Percentiles rank a stretch among this genome's conserved stretches.
These are phyloP conservation scores for Eupithecia dodoneata DNA, from an alignment of 2,888 invertebrate genomes.

Conservation along the genomic window DNA sequence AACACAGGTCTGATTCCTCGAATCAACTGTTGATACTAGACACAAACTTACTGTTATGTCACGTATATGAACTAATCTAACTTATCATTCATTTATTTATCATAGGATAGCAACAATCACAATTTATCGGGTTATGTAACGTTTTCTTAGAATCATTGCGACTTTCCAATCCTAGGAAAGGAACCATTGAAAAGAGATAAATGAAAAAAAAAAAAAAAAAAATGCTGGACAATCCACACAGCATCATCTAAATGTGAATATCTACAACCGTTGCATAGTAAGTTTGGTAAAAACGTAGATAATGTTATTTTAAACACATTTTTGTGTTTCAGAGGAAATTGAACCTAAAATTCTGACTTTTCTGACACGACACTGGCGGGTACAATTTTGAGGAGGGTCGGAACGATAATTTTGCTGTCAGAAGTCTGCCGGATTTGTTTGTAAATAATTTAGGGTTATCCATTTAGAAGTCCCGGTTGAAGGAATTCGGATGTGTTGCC, in stretches of 20 bases:
- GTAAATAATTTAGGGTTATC: constrained; percentile 1
- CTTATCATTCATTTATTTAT: neutral
- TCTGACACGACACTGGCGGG: neutral
- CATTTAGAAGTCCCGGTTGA: neutral
- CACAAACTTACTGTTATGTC: neutral
- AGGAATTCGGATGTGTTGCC: neutral
- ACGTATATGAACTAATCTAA: neutral
- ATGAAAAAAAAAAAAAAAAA: too few relatives aligned
- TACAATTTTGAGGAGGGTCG: constrained; percentile 5
- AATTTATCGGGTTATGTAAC: neutral
- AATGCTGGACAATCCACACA: too few relatives aligned
- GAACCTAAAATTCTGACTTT: neutral
- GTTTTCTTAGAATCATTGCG: neutral
- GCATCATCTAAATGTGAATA: too few relatives aligned
- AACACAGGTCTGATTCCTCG: too few relatives aligned
- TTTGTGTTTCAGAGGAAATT: neutral
- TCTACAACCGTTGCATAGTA: neutral
- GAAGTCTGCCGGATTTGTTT: neutral
- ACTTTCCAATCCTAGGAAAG: too few relatives aligned
- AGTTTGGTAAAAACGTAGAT: neutral
- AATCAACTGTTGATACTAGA: neutral
- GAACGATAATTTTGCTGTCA: constrained; percentile 7
- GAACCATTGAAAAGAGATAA: neutral
- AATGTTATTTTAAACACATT: neutral
- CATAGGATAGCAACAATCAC: neutral